phyloP scores from a whole-genome alignment of 2,888 invertebrate species.

The Monopis laevigella region DNA sequence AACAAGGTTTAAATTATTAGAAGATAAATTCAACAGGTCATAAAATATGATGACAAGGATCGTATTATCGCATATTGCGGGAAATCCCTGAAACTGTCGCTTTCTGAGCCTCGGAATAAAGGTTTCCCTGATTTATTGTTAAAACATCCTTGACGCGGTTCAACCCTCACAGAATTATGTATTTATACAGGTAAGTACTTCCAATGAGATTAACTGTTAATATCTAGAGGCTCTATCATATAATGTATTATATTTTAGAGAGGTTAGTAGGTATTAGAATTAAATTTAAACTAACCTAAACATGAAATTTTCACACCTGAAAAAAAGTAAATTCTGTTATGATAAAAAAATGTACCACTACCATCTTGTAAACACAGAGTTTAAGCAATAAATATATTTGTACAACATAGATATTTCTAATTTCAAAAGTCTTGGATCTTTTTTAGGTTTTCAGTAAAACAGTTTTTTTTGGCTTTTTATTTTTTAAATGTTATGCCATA shows the following conservation, averaged over 20 bases:
- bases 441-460: too few species aligned
- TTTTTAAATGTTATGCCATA: too few species aligned
- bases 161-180: slow-evolving; percentile 9
- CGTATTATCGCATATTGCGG: slow-evolving; percentile 39
- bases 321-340: too few species aligned
- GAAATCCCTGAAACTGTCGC: slow-evolving; percentile 30
- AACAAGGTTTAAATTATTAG: slow-evolving; percentile 6
- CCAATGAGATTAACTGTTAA: background rate
- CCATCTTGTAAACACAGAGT: too few species aligned
- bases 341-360: too few species aligned
- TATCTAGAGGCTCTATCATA: background rate
- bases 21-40: slow-evolving; percentile 40
- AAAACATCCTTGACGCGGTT: slow-evolving; percentile 33
- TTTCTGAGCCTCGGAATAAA: slow-evolving; percentile 5
- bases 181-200: slow-evolving; percentile 3
- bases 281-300: too few species aligned
- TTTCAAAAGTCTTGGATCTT: too few species aligned
- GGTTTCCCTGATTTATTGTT: slow-evolving; percentile 40
- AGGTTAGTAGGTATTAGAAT: background rate
- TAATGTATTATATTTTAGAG: background rate
- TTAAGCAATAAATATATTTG: too few species aligned
- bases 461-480: too few species aligned
- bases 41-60: slow-evolving; percentile 47
- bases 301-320: too few species aligned
- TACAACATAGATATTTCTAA: too few species aligned